Conservation (phyloP, 2,888 invertebrate genomes). For the Strigamia maritima region DNA sequence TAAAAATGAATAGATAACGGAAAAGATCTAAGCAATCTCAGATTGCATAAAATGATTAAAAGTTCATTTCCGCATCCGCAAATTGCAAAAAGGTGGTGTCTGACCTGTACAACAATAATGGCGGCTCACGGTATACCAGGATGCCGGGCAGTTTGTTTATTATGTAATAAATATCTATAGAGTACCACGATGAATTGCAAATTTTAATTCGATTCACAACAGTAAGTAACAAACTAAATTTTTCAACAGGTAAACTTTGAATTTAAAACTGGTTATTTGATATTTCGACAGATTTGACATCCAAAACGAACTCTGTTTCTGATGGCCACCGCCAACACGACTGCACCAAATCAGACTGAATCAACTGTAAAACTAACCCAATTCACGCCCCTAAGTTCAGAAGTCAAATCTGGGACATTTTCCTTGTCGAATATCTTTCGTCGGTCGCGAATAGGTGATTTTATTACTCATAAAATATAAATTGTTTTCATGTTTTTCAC, state of each 20-base stretch:
- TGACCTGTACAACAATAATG: background rate
- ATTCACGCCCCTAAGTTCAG: conserved; percentile 73
- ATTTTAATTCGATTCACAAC: too few relatives aligned
- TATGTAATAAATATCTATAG: too few relatives aligned
- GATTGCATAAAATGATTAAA: background rate
- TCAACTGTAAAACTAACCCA: conserved; percentile 63
- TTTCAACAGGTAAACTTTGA: too few relatives aligned
- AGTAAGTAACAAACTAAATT: background rate
- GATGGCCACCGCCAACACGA: background rate
- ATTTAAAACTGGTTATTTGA: background rate
- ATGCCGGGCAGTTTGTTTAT: too few relatives aligned
- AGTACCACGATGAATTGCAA: too few relatives aligned
- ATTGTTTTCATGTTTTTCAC: background rate
- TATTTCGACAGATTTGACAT: background rate
- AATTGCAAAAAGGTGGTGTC: background rate
- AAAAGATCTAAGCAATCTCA: background rate
- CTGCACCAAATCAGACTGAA: conserved; percentile 41
- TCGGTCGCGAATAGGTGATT: conserved; percentile 41
- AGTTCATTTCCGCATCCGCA: background rate
- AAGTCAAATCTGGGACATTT: conserved; percentile 69
- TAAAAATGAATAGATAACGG: background rate
- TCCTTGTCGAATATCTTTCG: conserved; percentile 67
- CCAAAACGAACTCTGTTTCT: background rate
- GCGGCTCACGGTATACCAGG: background rate
- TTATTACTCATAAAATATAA: background rate